phyloP scores from a whole-genome alignment of 2,888 invertebrate genomes.

The Chaetogeoica ovagalla region DNA sequence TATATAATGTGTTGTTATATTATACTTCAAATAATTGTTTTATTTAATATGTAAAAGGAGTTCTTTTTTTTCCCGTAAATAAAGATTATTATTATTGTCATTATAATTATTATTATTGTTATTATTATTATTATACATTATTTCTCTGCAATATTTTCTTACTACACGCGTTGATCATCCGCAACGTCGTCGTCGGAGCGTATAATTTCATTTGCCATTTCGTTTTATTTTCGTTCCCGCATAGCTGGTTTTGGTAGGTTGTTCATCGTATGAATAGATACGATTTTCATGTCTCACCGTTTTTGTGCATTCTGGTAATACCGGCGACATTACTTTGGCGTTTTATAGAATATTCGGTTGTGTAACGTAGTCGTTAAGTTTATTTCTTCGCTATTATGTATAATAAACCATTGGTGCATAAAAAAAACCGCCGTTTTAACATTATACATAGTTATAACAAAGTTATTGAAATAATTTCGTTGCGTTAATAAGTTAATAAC shows the following conservation, averaged over 20 bases:
- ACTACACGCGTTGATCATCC: neutral
- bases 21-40: no score
- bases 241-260: neutral
- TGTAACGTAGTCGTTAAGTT: no score
- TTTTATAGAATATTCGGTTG: neutral
- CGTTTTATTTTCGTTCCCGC: neutral
- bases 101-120: no score
- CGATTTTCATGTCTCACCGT: neutral
- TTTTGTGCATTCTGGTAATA: neutral
- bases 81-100: no score
- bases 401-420: no score
- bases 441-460: no score
- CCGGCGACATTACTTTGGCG: neutral
- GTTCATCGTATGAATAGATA: neutral
- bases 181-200: neutral
- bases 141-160: no score
- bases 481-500: neutral
- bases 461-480: constrained; percentile 8
- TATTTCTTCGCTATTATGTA: no score
- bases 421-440: neutral
- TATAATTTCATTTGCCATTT: neutral
- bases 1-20: no score
- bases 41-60: no score
- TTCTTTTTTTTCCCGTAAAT: no score
- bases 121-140: no score